A percentile compares a stretch with the other conserved stretches of the same genome.
phyloP scores from a whole-genome alignment of 2,113 vertebrate species.

The Glaucidium brasilianum region DNA sequence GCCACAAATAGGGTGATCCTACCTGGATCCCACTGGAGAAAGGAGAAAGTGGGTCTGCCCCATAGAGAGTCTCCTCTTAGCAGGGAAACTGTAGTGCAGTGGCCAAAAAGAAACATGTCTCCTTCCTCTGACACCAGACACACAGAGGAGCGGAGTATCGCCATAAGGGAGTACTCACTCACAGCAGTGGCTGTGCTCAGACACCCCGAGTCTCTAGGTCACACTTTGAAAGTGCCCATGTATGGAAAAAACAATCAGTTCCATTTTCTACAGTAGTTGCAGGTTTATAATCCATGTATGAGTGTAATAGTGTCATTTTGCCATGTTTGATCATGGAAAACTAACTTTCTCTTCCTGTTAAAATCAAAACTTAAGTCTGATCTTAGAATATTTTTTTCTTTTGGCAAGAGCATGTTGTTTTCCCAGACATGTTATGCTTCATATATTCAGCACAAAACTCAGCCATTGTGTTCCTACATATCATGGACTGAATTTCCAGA shows the following conservation, averaged over 20 bases:
- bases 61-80: background rate
- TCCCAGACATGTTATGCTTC: background rate
- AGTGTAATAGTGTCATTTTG: accelerated
- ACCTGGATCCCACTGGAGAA: too few relatives aligned
- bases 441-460: background rate
- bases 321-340: background rate
- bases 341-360: background rate
- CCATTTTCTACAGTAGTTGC: background rate
- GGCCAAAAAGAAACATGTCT: background rate
- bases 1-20: background rate
- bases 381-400: background rate
- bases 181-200: background rate
- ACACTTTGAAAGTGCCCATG: background rate
- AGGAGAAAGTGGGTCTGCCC: background rate
- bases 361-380: background rate
- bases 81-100: background rate
- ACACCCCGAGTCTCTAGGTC: background rate
- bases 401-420: background rate
- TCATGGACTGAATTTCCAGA: background rate
- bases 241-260: background rate
- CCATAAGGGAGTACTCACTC: background rate
- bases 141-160: background rate
- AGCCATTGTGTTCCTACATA: background rate
- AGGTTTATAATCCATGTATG: background rate
- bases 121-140: background rate